Evolutionary conservation across 2,888 invertebrate species (phyloP).

Genomic region (Philopedon plagiatum): DNA sequence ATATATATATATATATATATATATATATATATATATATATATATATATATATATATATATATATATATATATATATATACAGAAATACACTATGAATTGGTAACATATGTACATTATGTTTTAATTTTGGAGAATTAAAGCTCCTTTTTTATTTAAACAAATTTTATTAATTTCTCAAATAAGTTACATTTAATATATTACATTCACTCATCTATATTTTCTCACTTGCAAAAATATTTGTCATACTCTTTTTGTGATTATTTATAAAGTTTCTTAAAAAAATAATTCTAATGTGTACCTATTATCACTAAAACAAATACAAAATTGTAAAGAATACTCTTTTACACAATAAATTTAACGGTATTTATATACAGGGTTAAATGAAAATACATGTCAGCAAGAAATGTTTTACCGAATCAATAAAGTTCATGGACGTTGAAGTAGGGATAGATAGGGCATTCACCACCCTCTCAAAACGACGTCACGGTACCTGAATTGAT

Average conservation of each 20-base stretch:
- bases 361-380: slow-evolving; percentile 2
- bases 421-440: too few species aligned
- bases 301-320: neutral
- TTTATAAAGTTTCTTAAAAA: neutral
- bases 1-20: too few species aligned
- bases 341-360: neutral
- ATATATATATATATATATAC: slow-evolving; percentile 11
- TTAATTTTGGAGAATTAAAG: neutral
- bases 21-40: slow-evolving; percentile 6
- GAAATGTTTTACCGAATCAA: neutral
- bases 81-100: neutral
- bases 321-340: neutral
- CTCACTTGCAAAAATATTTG: neutral
- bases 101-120: neutral
- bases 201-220: slow-evolving; percentile 1
- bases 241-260: neutral
- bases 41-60: slow-evolving; percentile 13
- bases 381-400: neutral
- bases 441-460: too few species aligned
- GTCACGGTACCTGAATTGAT: too few species aligned
- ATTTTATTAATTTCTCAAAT: slow-evolving; percentile 5
- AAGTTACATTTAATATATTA: slow-evolving; percentile 4
- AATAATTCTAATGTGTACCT: neutral
- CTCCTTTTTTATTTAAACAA: neutral
- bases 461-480: too few species aligned